A percentile compares a stretch with the other conserved stretches of the same genome.
Evolutionary conservation across 1,140 invertebrate species (phyloP).

Genomic region (Druon quercuslanigerum): DNA sequence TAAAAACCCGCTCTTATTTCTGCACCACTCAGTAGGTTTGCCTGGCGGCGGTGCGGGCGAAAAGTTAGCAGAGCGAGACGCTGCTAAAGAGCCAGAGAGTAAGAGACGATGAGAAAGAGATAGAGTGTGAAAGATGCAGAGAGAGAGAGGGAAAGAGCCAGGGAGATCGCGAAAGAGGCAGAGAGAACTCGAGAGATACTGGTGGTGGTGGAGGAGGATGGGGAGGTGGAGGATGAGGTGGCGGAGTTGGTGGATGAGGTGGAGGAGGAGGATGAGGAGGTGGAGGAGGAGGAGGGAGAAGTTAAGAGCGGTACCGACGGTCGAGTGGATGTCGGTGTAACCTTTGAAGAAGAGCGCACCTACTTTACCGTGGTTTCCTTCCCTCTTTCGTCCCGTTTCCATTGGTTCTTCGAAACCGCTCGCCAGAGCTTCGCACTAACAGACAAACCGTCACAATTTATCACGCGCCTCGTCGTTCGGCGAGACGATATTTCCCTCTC

Average conservation of each 20-base stretch:
- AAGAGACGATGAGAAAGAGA: conserved; percentile 26
- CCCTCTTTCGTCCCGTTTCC: conserved; percentile 15
- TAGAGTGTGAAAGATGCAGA: conserved; percentile 24
- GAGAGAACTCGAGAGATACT: conserved; percentile 15
- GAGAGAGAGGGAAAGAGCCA: conserved; percentile 33
- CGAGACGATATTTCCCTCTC: conserved; percentile 19
- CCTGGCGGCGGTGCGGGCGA: conserved; percentile 13
- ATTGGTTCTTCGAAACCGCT: conserved; percentile 22
- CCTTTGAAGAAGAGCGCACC: conserved; percentile 31
- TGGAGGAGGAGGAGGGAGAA: conserved; percentile 22
- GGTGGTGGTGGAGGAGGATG: conserved; percentile 31
- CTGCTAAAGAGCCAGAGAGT: conserved; percentile 28
- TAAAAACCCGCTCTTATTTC: conserved; percentile 16
- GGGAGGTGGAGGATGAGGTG: background rate
- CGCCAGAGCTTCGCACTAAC: conserved; percentile 15
- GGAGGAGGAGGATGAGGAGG: background rate
- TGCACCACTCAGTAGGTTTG: conserved; percentile 22
- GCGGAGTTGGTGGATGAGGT: conserved; percentile 14
- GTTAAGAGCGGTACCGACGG: conserved; percentile 30
- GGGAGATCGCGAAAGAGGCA: conserved; percentile 16
- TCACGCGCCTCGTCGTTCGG: conserved; percentile 18
- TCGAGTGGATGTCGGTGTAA: conserved; percentile 28
- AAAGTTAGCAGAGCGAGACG: conserved; percentile 26
- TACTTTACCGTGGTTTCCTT: conserved; percentile 29
- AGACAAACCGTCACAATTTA: conserved; percentile 24